Evolutionary conservation across 2,113 vertebrate genomes (phyloP).

Genomic region (Ctenodactylus gundi): DNA sequence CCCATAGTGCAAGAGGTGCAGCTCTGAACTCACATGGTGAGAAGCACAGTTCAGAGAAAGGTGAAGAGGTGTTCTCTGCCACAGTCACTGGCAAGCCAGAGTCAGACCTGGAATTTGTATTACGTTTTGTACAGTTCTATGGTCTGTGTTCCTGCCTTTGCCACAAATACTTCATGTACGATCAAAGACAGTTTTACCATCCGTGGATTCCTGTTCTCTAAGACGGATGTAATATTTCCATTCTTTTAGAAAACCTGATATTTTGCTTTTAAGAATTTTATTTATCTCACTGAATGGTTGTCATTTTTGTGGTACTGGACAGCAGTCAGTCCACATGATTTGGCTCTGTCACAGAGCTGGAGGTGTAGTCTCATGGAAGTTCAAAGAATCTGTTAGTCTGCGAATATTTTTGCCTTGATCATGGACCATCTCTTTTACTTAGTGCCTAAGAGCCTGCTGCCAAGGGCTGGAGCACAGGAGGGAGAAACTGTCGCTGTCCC

Average conservation of each 20-base stretch:
- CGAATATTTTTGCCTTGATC: constrained; percentile 73
- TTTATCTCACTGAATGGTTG: constrained; percentile 75
- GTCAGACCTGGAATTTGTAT: not conserved
- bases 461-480: constrained; percentile 46
- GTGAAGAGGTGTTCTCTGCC: not conserved
- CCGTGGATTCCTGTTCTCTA: constrained; percentile 49
- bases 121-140: not conserved
- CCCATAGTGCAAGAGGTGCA: not conserved
- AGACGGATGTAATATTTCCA: constrained; percentile 64
- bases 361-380: constrained; percentile 70
- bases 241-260: constrained; percentile 65
- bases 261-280: constrained; percentile 66
- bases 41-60: not conserved
- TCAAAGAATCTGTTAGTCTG: constrained; percentile 76
- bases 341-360: constrained; percentile 60
- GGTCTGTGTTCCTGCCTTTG: not conserved
- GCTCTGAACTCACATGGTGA: not conserved
- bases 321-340: constrained; percentile 69
- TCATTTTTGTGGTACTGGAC: constrained; percentile 78
- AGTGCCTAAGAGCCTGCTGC: constrained; percentile 38
- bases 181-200: constrained; percentile 55
- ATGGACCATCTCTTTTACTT: constrained; percentile 60
- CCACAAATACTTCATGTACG: not conserved
- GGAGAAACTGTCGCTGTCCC: not conserved
- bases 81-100: not conserved